phyloP scores from a whole-genome alignment of 2,113 vertebrate genomes.

The Dolichallabes microphthalmus region DNA sequence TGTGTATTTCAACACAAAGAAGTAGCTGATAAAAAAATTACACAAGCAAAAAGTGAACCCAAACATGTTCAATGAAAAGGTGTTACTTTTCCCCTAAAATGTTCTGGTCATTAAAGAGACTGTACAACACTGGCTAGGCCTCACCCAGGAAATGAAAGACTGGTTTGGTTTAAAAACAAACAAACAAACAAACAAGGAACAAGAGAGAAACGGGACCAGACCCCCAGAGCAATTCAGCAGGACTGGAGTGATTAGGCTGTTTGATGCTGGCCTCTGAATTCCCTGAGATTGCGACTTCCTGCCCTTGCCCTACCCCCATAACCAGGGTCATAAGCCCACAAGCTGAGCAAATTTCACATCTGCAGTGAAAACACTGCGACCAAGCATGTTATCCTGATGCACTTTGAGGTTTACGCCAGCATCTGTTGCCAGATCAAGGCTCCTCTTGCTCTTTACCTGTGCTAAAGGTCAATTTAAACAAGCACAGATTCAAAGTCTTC shows the following conservation, averaged over 20 bases:
- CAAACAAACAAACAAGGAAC: neutral
- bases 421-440: conserved; percentile 27
- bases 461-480: conserved; percentile 35
- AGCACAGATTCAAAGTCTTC: conserved; percentile 15
- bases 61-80: conserved; percentile 20
- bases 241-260: conserved; percentile 41
- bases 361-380: conserved; percentile 34
- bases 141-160: conserved; percentile 42
- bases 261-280: conserved; percentile 47
- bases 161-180: neutral
- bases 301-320: conserved; percentile 21
- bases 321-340: conserved; percentile 15
- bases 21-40: neutral
- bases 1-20: conserved; percentile 16
- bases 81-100: neutral
- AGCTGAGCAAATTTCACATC: conserved; percentile 34
- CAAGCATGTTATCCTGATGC: conserved; percentile 31
- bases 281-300: conserved; percentile 32
- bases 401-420: conserved; percentile 20
- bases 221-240: conserved; percentile 30
- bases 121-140: conserved; percentile 9
- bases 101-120: conserved; percentile 1
- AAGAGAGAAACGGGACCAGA: conserved; percentile 1
- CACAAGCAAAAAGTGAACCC: neutral
- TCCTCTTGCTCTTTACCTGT: conserved; percentile 8